Conservation (phyloP, 2,797 vertebrate genomes). For the Acipenser ruthenus region DNA sequence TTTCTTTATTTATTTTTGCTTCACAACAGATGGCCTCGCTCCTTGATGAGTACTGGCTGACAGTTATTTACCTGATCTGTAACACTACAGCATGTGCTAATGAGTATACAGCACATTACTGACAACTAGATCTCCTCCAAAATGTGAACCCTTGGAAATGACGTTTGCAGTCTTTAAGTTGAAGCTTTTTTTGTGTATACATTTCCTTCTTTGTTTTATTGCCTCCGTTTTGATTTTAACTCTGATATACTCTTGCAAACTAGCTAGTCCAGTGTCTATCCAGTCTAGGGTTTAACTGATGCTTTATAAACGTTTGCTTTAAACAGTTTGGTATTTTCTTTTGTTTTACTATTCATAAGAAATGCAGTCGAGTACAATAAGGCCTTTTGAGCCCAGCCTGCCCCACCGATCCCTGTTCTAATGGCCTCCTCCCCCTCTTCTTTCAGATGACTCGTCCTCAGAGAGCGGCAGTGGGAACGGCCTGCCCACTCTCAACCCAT, state of each 20-base stretch:
- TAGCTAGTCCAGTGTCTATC: too few species aligned
- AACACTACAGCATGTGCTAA: not conserved
- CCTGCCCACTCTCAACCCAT: constrained; percentile 79
- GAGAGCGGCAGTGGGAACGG: constrained; percentile 85
- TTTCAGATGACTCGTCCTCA: constrained; percentile 82
- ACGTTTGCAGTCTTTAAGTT: not conserved
- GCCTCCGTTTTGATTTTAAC: too few species aligned
- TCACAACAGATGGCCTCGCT: too few species aligned
- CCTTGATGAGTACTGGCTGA: too few species aligned
- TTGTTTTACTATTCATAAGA: too few species aligned
- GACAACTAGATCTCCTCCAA: constrained; percentile 11
- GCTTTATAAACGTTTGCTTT: not conserved
- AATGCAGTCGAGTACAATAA: too few species aligned
- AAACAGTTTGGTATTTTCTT: not conserved
- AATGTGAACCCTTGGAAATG: too few species aligned
- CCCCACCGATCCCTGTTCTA: not conserved
- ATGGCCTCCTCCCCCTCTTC: constrained; percentile 9
- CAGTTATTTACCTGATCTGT: too few species aligned
- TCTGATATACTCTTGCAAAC: too few species aligned
- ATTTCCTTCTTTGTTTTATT: not conserved
- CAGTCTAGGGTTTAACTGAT: not conserved
- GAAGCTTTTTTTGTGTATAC: not conserved
- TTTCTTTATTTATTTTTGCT: too few species aligned
- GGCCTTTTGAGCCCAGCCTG: too few species aligned
- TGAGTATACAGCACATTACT: constrained; percentile 12